Evolutionary conservation across 2,888 invertebrate genomes (phyloP).

Genomic region (Sarcophaga variegata): DNA sequence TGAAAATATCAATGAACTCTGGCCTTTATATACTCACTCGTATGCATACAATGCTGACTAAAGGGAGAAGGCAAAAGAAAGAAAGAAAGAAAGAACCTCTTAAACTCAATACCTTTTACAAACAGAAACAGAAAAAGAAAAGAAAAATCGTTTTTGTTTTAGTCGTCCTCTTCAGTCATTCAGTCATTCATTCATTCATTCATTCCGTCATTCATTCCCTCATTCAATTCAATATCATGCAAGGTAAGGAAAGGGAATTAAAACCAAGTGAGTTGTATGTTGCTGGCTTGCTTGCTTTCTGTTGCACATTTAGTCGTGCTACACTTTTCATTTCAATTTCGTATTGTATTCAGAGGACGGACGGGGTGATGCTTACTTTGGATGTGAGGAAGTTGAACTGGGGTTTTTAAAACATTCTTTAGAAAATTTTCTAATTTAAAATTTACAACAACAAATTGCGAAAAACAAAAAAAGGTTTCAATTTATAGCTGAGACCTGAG

Average conservation of each 20-base stretch:
- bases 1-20: slow-evolving; percentile 64
- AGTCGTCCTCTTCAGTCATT: neutral
- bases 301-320: neutral
- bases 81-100: neutral
- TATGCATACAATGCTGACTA: too few species aligned
- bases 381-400: neutral
- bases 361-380: too few species aligned
- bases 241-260: neutral
- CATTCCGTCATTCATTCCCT: neutral
- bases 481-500: too few species aligned
- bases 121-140: too few species aligned
- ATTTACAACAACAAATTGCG: neutral
- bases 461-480: neutral
- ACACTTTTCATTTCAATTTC: neutral
- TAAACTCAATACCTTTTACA: slow-evolving; percentile 30
- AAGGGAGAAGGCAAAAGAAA: too few species aligned
- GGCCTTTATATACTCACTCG: slow-evolving; percentile 25
- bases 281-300: neutral
- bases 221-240: neutral
- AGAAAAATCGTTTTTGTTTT: neutral
- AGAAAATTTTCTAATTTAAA: slow-evolving; percentile 42
- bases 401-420: slow-evolving; percentile 13
- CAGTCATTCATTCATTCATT: slow-evolving; percentile 1
- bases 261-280: neutral
- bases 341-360: neutral